Percentiles rank a stretch among this genome's conserved stretches.
Evolutionary conservation across 2,888 invertebrate genomes (phyloP).

Genomic region (Lycaena phlaeas): DNA sequence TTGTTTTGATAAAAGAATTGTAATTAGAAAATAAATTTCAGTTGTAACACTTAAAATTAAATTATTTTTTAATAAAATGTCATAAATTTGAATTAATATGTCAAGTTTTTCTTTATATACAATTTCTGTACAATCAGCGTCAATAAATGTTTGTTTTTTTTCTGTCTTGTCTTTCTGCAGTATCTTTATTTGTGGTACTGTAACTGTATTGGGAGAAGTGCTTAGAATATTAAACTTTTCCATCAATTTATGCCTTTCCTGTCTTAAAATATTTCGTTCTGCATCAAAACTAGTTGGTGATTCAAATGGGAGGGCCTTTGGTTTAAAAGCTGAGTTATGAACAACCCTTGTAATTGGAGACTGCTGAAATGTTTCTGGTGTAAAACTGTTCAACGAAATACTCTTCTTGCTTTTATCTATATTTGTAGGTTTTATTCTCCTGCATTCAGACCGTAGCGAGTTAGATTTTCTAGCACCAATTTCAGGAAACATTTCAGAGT

Average conservation of each 20-base stretch:
- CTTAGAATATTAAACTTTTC: conserved; percentile 60
- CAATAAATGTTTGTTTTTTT: conserved; percentile 35
- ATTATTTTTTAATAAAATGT: conserved; percentile 71
- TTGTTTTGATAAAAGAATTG: conserved; percentile 73
- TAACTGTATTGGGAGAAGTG: conserved; percentile 34
- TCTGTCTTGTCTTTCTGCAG: conserved; percentile 37
- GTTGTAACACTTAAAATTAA: conserved; percentile 76
- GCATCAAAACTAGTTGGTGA: conserved; percentile 41
- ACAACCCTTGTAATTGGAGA: conserved; percentile 41
- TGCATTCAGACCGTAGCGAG: conserved; percentile 42
- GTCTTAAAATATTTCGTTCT: conserved; percentile 55
- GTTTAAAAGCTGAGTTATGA: conserved; percentile 52
- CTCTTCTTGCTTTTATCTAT: conserved; percentile 47
- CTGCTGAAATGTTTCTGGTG: conserved; percentile 44
- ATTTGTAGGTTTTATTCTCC: conserved; percentile 70
- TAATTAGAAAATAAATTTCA: conserved; percentile 80
- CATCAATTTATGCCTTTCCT: conserved; percentile 57
- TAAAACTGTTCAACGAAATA: conserved; percentile 48
- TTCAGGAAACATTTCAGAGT: conserved; percentile 55
- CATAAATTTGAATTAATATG: conserved; percentile 71
- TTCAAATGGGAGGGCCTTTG: conserved; percentile 43
- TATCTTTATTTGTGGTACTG: conserved; percentile 44
- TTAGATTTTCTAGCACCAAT: conserved; percentile 52
- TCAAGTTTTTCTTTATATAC: conserved; percentile 67
- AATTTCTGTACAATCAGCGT: conserved; percentile 56